A percentile compares a stretch with the other conserved stretches of the same genome.
Evolutionary conservation across 1,140 invertebrate genomes (phyloP).

Genomic region (Neotoxoptera formosana): DNA sequence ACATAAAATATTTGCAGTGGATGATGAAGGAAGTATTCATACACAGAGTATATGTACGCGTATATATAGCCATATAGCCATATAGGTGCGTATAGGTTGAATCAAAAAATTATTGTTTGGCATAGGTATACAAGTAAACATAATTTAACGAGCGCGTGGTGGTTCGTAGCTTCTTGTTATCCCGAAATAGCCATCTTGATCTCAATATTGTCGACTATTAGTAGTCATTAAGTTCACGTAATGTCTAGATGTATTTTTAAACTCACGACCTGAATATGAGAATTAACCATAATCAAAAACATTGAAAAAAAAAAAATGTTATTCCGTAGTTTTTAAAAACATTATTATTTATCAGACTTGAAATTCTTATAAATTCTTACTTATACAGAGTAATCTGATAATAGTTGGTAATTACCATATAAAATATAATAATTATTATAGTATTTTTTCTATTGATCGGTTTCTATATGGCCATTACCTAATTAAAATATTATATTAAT

Average conservation of each 20-base stretch:
- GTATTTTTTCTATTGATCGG: no score
- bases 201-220: slow-evolving; percentile 40
- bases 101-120: neutral
- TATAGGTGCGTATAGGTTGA: neutral
- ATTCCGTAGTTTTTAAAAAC: neutral
- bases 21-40: neutral
- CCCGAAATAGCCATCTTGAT: slow-evolving; percentile 39
- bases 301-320: neutral
- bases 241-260: slow-evolving; percentile 38
- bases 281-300: neutral
- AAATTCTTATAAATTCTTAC: neutral
- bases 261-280: slow-evolving; percentile 21
- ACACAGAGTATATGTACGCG: neutral
- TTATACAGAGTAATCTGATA: neutral
- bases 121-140: neutral
- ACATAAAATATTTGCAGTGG: neutral
- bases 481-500: neutral
- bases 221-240: slow-evolving; percentile 31
- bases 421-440: neutral
- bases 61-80: no score
- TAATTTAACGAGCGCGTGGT: slow-evolving; percentile 27
- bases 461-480: no score
- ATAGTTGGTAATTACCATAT: neutral
- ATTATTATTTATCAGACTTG: neutral
- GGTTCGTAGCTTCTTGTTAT: neutral